Evolutionary conservation across 2,113 vertebrate genomes (phyloP).

Genomic region (Bothrops jararaca): DNA sequence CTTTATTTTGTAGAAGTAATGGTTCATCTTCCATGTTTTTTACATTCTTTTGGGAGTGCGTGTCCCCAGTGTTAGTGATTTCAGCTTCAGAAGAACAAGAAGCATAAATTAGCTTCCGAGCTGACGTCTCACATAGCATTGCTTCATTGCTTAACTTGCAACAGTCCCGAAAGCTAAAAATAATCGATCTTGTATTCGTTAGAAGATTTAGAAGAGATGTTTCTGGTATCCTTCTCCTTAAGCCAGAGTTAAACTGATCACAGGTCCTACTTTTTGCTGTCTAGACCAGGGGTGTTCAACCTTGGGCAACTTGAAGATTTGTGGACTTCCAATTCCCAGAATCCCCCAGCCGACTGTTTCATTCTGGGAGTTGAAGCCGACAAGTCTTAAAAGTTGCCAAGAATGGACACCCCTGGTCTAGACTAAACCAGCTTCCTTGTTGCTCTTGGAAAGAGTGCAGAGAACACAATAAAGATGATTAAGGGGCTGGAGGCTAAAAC

Average conservation of each 20-base stretch:
- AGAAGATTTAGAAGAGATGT: neutral
- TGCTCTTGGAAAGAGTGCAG: too few relatives aligned
- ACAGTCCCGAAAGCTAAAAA: neutral
- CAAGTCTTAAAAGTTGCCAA: too few relatives aligned
- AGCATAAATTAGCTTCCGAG: accelerated
- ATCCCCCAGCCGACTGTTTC: neutral
- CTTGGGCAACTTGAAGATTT: neutral
- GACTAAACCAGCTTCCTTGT: too few relatives aligned
- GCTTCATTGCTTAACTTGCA: neutral
- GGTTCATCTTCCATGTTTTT: neutral
- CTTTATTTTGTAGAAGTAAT: neutral
- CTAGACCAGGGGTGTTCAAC: neutral
- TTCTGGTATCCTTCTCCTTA: neutral
- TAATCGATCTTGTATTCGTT: neutral
- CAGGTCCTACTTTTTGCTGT: neutral
- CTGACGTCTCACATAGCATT: neutral
- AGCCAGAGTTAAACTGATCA: neutral
- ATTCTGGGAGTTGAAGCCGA: too few relatives aligned
- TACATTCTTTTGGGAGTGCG: neutral
- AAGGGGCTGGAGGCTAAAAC: too few relatives aligned
- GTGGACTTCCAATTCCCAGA: neutral
- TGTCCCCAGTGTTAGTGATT: neutral
- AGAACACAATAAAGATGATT: too few relatives aligned
- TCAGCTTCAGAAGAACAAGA: neutral
- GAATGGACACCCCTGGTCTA: too few relatives aligned